phyloP scores from a whole-genome alignment of 2,888 invertebrate genomes.

The Chironomus riparius region DNA sequence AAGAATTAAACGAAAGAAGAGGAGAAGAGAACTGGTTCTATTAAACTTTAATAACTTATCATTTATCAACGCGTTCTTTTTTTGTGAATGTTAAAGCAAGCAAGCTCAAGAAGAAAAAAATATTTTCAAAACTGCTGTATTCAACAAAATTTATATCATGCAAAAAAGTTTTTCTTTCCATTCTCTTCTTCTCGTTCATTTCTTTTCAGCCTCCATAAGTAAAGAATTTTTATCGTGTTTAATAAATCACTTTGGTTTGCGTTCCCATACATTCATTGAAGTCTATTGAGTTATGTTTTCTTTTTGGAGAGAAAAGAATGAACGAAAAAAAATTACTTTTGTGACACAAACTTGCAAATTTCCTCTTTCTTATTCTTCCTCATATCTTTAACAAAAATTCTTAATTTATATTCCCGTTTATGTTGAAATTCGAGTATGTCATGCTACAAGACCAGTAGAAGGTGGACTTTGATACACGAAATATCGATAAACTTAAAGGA shows the following conservation, averaged over 20 bases:
- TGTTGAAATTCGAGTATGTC: too few species aligned
- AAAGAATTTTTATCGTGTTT: conserved; percentile 2
- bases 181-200: background rate
- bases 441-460: too few species aligned
- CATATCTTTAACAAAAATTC: too few species aligned
- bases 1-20: background rate
- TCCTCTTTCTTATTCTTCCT: background rate
- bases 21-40: conserved; percentile 1
- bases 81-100: background rate
- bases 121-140: background rate
- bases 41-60: conserved; percentile 12
- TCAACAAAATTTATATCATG: conserved; percentile 5
- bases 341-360: conserved; percentile 4
- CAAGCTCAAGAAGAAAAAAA: background rate
- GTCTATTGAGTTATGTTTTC: background rate
- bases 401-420: too few species aligned
- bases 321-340: background rate
- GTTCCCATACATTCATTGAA: conserved; percentile 1
- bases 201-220: background rate
- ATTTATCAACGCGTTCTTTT: background rate
- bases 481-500: too few species aligned
- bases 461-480: too few species aligned
- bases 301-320: too few species aligned
- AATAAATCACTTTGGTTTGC: conserved; percentile 2
- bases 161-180: background rate